Conservation (phyloP, 2,113 vertebrate species). For the Mustela lutreola region DNA sequence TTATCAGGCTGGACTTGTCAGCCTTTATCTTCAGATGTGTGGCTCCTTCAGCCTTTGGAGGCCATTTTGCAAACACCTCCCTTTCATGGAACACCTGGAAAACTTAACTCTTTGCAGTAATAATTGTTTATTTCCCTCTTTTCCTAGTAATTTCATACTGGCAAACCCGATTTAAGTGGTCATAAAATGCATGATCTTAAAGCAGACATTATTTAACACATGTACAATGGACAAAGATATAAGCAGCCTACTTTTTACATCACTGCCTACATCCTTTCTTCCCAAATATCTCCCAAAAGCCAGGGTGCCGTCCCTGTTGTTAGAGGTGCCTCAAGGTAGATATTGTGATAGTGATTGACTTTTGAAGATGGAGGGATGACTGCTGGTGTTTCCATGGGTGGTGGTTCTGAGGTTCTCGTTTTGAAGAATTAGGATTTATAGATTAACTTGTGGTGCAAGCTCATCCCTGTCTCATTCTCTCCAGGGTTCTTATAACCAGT, state of each 20-base stretch:
- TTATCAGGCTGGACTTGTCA: not conserved
- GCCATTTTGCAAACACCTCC: not conserved
- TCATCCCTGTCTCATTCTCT: not conserved
- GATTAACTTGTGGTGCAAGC: not conserved
- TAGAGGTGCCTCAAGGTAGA: not conserved
- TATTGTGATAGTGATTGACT: not conserved
- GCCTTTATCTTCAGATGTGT: not conserved
- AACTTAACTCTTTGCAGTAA: not conserved
- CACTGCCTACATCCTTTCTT: not conserved
- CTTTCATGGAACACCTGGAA: not conserved
- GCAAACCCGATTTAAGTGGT: slow-evolving; percentile 21
- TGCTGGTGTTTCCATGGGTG: not conserved
- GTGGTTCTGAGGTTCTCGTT: not conserved
- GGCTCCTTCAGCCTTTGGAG: not conserved
- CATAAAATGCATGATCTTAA: not conserved
- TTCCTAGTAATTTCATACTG: not conserved
- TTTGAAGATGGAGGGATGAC: not conserved
- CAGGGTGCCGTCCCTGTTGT: not conserved
- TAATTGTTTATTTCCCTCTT: not conserved
- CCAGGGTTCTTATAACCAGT: not conserved
- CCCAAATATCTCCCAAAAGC: not conserved
- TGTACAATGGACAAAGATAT: not conserved
- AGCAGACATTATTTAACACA: not conserved
- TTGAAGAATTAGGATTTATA: not conserved
- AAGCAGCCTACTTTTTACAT: not conserved